Evolutionary conservation across 2,888 invertebrate genomes (phyloP), one percentile per base, ranked within the genome.

Genomic region (Amphipoea lucens): DNA sequence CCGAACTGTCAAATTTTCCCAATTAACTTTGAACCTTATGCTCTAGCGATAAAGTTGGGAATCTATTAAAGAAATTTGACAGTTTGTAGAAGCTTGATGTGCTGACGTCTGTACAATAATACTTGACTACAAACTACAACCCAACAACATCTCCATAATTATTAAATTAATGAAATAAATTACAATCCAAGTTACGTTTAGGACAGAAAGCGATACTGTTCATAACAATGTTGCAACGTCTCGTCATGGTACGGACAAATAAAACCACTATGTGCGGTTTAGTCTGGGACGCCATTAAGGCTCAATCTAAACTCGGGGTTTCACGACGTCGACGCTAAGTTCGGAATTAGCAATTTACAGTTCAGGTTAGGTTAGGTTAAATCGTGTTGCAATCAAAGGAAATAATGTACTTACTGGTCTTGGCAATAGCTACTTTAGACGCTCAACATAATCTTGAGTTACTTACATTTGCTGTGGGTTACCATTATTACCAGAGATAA

Each of bases 241-340:
- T 51, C 76, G 40, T 57, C 82, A 29, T 85, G 76, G 78, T 77
- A 82, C 83, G 74, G 68, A 74, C 42, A 65, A 83, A 81, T 76
- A n/a, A 76, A 86, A 82, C 78, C 74, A 45, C 65, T 17, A 0
- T 86, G 0, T 86, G 83, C 73, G 86, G 86, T 86, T 85, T 73
- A 20, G 65, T 54, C 71, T n/a, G 71, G 82, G 48, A 63, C 67
- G 60, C 67, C 71, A 82, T 86, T 86, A 86, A 17, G 76, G 62
- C 65, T 67, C 62, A 66, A 84, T 82, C 67, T 86, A 72, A 78
- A 60, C 65, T 54, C 45, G 29, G 63, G 5, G 66, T 63, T 68
- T 72, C 63, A 62, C 17, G 71, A 74, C 48, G 78, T 72, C 65
- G 74, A 82, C 45, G 74, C 48, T 68, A 67, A 67, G 48, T 74